phyloP scores from a whole-genome alignment of 1,140 invertebrate species.

The Ostrea denselamellosa region DNA sequence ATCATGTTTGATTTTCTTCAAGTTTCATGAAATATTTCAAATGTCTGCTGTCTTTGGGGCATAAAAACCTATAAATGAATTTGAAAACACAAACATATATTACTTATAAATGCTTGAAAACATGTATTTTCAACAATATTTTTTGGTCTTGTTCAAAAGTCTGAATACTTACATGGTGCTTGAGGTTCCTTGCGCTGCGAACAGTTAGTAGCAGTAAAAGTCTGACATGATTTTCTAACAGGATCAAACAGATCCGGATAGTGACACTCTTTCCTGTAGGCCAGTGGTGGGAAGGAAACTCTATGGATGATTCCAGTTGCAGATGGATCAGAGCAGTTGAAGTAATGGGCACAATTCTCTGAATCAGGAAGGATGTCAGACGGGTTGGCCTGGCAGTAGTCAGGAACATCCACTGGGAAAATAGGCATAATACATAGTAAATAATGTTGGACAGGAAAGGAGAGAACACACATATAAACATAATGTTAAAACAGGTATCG shows the following conservation, averaged over 20 bases:
- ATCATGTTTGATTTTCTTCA: too few relatives aligned
- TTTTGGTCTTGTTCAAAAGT: too few relatives aligned
- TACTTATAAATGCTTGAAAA: too few relatives aligned
- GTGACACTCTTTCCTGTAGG: constrained; percentile 41
- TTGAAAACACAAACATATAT: too few relatives aligned
- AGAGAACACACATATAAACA: too few relatives aligned
- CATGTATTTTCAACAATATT: too few relatives aligned
- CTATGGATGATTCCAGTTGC: neutral
- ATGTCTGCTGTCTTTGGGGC: too few relatives aligned
- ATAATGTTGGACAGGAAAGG: neutral
- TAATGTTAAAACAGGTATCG: too few relatives aligned
- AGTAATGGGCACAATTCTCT: constrained; percentile 42
- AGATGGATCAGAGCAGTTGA: constrained; percentile 40
- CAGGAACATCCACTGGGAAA: constrained; percentile 37
- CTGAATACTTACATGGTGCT: constrained; percentile 57
- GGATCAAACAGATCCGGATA: constrained; percentile 59
- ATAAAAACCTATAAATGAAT: too few relatives aligned
- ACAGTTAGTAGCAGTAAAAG: constrained; percentile 53
- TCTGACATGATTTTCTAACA: constrained; percentile 50
- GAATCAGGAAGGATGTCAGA: constrained; percentile 34
- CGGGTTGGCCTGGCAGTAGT: constrained; percentile 29
- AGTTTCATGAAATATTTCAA: too few relatives aligned
- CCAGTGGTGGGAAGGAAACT: neutral
- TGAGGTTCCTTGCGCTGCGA: constrained; percentile 55
- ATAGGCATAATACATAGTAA: neutral